These are phyloP conservation scores for Tortricodes alternella DNA, from an alignment of 2,888 invertebrate genomes.

Conservation along the genomic window DNA sequence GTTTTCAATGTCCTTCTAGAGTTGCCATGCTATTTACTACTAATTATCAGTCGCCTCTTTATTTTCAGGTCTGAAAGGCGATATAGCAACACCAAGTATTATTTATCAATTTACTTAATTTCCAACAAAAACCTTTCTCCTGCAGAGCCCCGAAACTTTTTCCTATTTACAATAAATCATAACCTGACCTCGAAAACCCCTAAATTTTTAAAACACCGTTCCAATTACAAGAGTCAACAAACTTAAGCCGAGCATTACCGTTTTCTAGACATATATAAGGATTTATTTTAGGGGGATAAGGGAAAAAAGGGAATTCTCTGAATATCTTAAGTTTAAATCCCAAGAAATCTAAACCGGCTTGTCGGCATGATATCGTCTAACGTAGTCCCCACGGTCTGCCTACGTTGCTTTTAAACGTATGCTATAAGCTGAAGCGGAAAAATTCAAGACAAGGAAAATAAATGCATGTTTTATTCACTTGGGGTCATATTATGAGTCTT, in stretches of 20 bases:
- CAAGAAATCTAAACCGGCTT: slow-evolving; percentile 49
- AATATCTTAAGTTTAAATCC: slow-evolving; percentile 40
- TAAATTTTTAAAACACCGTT: slow-evolving; percentile 8
- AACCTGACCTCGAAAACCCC: slow-evolving; percentile 2
- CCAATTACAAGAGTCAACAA: slow-evolving; percentile 29
- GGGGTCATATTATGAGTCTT: no score
- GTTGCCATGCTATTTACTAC: no score
- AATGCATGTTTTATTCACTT: no score
- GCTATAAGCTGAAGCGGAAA: slow-evolving; percentile 33
- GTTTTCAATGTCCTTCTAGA: no score
- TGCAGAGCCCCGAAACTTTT: neutral
- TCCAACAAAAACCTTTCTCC: no score
- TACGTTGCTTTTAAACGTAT: slow-evolving; percentile 33
- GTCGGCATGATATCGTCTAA: slow-evolving; percentile 52
- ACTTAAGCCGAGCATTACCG: slow-evolving; percentile 21
- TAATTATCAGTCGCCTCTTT: no score
- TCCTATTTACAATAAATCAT: slow-evolving; percentile 4
- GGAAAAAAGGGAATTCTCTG: slow-evolving; percentile 24
- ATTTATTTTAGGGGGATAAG: slow-evolving; percentile 23
- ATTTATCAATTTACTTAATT: no score
- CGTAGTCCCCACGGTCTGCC: slow-evolving; percentile 48
- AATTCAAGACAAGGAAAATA: slow-evolving; percentile 6
- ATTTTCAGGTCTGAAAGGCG: no score
- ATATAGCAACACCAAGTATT: no score
- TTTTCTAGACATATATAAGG: slow-evolving; percentile 26